These are phyloP conservation scores for Eulacestoma nigropectus DNA, from an alignment of 2,113 vertebrate species.

Conservation along the genomic window DNA sequence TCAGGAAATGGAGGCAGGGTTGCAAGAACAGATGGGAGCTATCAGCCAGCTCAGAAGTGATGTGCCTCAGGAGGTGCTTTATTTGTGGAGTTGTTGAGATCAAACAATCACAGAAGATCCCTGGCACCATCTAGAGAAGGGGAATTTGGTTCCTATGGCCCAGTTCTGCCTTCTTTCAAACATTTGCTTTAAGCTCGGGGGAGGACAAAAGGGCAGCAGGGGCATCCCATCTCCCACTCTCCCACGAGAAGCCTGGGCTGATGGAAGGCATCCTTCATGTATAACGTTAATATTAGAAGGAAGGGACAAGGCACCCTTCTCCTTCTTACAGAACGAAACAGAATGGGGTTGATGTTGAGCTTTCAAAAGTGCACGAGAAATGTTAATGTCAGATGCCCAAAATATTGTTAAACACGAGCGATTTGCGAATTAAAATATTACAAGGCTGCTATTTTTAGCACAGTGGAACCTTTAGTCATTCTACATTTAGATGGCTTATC, in stretches of 20 bases:
- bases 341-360: not conserved
- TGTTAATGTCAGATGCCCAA: constrained; percentile 22
- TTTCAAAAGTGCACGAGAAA: not conserved
- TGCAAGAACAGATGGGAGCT: not conserved
- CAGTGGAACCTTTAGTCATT: constrained; percentile 44
- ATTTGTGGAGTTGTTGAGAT: not conserved
- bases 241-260: not conserved
- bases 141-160: not conserved
- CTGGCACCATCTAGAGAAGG: not conserved
- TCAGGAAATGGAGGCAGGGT: not conserved
- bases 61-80: not conserved
- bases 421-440: constrained; percentile 61
- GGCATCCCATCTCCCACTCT: not conserved
- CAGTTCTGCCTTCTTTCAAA: not conserved
- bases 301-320: not conserved
- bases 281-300: not conserved
- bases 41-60: not conserved
- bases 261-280: not conserved
- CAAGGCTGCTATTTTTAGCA: constrained; percentile 68
- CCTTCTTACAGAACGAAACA: not conserved
- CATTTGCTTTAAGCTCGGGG: not conserved
- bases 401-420: constrained; percentile 57
- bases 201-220: not conserved
- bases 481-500: constrained; percentile 64
- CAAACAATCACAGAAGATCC: not conserved